phyloP scores from a whole-genome alignment of 2,888 invertebrate genomes.

The Apodemia hepburni region DNA sequence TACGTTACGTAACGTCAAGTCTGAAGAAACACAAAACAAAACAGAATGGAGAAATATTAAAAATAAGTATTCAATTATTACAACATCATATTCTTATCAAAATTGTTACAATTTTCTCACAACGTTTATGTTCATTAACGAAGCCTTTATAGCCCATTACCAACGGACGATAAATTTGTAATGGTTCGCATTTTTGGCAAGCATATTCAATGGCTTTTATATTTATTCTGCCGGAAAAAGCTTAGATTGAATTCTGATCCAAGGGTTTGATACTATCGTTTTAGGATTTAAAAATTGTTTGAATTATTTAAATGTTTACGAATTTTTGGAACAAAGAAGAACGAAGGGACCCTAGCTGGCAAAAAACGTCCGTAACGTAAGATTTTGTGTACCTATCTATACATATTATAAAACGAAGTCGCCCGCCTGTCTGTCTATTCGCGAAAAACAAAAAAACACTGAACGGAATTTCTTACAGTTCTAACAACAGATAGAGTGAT shows the following conservation, averaged over 20 bases:
- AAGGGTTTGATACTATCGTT: background rate
- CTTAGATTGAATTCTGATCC: background rate
- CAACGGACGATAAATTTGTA: slow-evolving; percentile 15
- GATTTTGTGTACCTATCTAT: too few relatives aligned
- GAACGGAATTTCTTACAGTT: too few relatives aligned
- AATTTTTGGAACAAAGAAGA: too few relatives aligned
- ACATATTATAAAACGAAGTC: too few relatives aligned
- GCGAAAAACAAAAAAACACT: too few relatives aligned
- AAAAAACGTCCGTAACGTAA: too few relatives aligned
- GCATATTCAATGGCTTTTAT: background rate
- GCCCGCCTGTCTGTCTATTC: too few relatives aligned
- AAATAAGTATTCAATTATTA: background rate
- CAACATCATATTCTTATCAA: slow-evolving; percentile 2
- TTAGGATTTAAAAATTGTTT: too few relatives aligned
- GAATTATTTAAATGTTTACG: too few relatives aligned
- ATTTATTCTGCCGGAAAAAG: background rate
- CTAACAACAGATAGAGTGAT: too few relatives aligned
- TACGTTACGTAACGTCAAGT: background rate
- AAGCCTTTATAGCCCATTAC: slow-evolving; percentile 7
- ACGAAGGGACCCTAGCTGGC: too few relatives aligned
- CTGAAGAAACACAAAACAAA: background rate
- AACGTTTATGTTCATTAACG: slow-evolving; percentile 11
- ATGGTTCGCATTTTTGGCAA: slow-evolving; percentile 11
- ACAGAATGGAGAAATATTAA: background rate
- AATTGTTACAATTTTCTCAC: slow-evolving; percentile 9